Evolutionary conservation across 2,888 invertebrate genomes (phyloP).

Genomic region (Polietes domitor): DNA sequence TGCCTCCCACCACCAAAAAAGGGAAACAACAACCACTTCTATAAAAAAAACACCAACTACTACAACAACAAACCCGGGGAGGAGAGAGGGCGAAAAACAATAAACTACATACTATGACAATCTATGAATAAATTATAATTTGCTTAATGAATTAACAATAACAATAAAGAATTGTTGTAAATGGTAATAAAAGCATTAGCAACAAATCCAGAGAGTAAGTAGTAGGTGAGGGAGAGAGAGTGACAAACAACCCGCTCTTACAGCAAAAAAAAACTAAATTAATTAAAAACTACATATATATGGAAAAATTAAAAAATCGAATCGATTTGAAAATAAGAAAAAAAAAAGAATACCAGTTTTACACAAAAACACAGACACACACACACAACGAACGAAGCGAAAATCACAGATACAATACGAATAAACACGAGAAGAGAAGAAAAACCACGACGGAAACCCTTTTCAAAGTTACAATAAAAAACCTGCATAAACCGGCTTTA

Average conservation of each 20-base stretch:
- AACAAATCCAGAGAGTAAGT: neutral
- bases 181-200: constrained; percentile 31
- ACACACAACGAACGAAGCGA: constrained; percentile 2
- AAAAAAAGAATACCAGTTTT: constrained; percentile 35
- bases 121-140: constrained; percentile 53
- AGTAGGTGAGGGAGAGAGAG: neutral
- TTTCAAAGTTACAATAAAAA: constrained; percentile 47
- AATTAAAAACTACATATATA: neutral
- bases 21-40: neutral
- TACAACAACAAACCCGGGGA: neutral
- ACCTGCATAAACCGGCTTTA: constrained; percentile 65
- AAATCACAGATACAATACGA: constrained; percentile 42
- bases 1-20: neutral
- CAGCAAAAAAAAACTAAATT: neutral
- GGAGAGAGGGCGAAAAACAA: neutral
- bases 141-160: constrained; percentile 58
- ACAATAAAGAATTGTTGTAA: constrained; percentile 47
- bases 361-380: neutral
- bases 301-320: neutral
- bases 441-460: constrained; percentile 54
- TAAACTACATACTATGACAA: neutral
- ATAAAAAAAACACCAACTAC: neutral
- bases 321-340: neutral
- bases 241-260: neutral
- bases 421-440: neutral